Evolutionary conservation across 2,113 vertebrate genomes (phyloP), one percentile per base, ranked within the genome.

Genomic region (Neofelis nebulosa): DNA sequence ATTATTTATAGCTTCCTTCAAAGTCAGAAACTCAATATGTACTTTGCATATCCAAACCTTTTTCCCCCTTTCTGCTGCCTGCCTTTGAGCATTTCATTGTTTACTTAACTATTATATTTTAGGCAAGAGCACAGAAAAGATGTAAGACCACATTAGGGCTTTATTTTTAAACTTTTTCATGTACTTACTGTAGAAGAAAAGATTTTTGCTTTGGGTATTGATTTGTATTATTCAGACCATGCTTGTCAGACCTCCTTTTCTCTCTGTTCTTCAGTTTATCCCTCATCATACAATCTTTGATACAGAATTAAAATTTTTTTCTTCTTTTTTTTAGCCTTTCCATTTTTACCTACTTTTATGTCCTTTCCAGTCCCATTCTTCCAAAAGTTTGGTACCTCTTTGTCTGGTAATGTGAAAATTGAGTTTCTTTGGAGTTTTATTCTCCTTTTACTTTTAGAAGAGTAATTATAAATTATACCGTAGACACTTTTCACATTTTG

Each of bases 1-100:
- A 93, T 94, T 97, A 97, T 97, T 98, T 97, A 96, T 98, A 95
- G 52, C 86, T 89, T 89, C 61, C n/a, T 83, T 96, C 21, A 94
- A 84, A 97, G 73, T 97, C 55, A 84, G 92, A 94, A 95, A 94
- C 36, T 95, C 36, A 90, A 71, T 97, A 80, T 83, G 33, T 93
- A 89, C 23, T 98, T 96, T 55, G 74, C 38, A 79, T 96, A 96
- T 83, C 50, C 15, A 94, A 83, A 76, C 16, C 31, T 94, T 87
- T 90, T 65, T 45, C 74, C 21, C 31, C 16, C 36, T 92, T 86
- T 85, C 33, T 93, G 3, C 69, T 93, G 52, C 65, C 41, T 93
- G 25, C 48, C 74, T 97, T 82, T 71, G 25, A 89, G 15, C 50
- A 82, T 89, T 94, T 95, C 19, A 41, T 95, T 95, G 36, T 89